A percentile compares a stretch with the other conserved stretches of the same genome.
These are phyloP conservation scores for Nerophis lumbriciformis DNA, from an alignment of 2,113 vertebrate species.

Conservation along the genomic window DNA sequence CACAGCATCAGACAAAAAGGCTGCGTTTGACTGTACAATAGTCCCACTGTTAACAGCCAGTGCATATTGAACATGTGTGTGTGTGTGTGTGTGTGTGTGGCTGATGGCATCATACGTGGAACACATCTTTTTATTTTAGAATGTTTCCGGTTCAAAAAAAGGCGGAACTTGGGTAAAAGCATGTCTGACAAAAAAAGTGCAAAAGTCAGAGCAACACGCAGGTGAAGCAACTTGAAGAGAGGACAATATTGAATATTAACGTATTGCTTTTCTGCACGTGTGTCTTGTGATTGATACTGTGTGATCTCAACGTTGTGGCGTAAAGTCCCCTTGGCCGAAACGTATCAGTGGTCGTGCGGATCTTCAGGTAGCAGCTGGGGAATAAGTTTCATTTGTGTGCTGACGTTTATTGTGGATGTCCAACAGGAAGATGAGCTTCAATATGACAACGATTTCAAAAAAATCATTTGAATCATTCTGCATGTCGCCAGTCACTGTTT, in stretches of 20 bases:
- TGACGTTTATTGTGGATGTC: not conserved
- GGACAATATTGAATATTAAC: constrained; percentile 10
- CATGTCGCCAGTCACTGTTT: constrained; percentile 74
- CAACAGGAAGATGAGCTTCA: constrained; percentile 9
- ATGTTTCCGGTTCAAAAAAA: constrained; percentile 16
- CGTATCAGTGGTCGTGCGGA: constrained; percentile 28
- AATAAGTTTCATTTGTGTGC: not conserved
- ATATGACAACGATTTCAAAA: constrained; percentile 24
- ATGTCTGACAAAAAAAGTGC: constrained; percentile 18
- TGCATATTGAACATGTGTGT: constrained; percentile 29
- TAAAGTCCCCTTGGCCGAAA: constrained; percentile 20
- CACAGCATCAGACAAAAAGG: not conserved
- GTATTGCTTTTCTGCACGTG: constrained; percentile 32
- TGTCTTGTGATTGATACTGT: constrained; percentile 48
- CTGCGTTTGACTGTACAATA: constrained; percentile 29
- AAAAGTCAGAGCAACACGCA: constrained; percentile 26
- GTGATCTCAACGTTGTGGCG: constrained; percentile 39
- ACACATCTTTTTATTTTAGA: constrained; percentile 17
- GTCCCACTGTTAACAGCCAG: constrained; percentile 26
- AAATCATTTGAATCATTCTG: constrained; percentile 55
- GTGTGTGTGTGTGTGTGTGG: constrained; percentile 13
- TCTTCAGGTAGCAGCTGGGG: constrained; percentile 19
- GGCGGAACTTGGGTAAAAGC: constrained; percentile 26
- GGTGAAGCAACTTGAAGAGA: constrained; percentile 9
- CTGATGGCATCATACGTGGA: constrained; percentile 16